Conservation (phyloP, 2,888 invertebrate species). For the Apeira syringaria region DNA sequence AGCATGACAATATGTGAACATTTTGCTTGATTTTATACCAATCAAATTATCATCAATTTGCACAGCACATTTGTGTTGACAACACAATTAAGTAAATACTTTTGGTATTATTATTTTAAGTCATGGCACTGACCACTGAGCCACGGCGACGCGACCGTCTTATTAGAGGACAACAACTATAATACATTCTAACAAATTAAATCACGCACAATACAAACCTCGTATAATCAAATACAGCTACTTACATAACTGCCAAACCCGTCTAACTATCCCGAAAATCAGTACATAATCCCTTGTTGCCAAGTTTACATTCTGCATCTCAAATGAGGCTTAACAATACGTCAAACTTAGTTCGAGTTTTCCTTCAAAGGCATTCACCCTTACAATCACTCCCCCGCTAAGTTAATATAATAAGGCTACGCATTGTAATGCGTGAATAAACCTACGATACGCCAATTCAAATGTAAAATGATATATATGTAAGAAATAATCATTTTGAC, state of each 20-base stretch:
- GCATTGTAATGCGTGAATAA: constrained; percentile 5
- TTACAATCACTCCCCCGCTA: constrained; percentile 13
- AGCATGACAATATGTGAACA: too few relatives aligned
- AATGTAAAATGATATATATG: constrained; percentile 64
- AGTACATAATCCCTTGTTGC: constrained; percentile 2
- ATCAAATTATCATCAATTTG: too few relatives aligned
- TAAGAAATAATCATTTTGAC: too few relatives aligned
- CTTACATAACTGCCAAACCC: background rate
- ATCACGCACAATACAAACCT: background rate
- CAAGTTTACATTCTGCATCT: constrained; percentile 15
- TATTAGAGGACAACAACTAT: too few relatives aligned
- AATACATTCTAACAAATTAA: background rate
- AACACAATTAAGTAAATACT: too few relatives aligned
- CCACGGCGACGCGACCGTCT: too few relatives aligned
- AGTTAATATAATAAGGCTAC: constrained; percentile 15
- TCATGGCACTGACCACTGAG: too few relatives aligned
- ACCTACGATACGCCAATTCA: constrained; percentile 17
- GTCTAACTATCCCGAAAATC: constrained; percentile 1
- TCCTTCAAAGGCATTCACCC: constrained; percentile 17
- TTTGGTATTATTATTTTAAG: too few relatives aligned
- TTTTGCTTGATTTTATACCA: too few relatives aligned
- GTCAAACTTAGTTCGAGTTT: constrained; percentile 11
- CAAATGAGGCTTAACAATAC: constrained; percentile 24
- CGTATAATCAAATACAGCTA: background rate
- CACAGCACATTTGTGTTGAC: too few relatives aligned